These are phyloP conservation scores for Pantherophis vulpinus DNA, from an alignment of 2,797 vertebrate genomes.

Conservation along the genomic window DNA sequence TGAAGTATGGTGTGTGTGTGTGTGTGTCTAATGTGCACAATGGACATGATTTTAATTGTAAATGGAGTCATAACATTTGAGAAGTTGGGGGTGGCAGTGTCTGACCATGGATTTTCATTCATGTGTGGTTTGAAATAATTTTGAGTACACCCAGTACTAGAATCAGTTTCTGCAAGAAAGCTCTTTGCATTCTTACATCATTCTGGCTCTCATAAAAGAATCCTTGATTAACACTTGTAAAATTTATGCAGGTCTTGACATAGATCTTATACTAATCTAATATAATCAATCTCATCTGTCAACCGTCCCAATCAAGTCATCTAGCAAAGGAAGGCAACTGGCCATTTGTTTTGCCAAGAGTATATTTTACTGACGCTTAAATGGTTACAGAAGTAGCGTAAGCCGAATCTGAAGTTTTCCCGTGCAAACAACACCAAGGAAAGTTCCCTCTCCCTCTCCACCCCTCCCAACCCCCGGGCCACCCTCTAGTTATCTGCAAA, in stretches of 20 bases:
- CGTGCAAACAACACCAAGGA: not conserved
- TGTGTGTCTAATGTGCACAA: not conserved
- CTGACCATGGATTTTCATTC: not conserved
- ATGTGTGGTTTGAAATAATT: not conserved
- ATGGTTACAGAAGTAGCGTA: not conserved
- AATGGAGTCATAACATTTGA: not conserved
- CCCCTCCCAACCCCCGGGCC: too few relatives aligned
- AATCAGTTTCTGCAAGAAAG: not conserved
- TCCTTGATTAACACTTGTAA: not conserved
- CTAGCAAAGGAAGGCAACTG: not conserved
- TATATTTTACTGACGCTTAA: not conserved
- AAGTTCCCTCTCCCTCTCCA: not conserved
- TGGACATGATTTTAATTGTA: not conserved
- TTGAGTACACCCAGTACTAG: not conserved
- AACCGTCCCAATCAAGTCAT: not conserved
- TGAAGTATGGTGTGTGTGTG: not conserved
- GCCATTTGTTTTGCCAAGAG: not conserved
- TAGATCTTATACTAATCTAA: not conserved
- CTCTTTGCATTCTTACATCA: not conserved
- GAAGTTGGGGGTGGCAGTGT: not conserved
- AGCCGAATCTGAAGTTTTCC: not conserved
- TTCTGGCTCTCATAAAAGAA: fast-evolving
- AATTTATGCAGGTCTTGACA: not conserved
- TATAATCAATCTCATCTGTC: not conserved
- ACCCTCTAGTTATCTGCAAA: not conserved